These are phyloP conservation scores for Erebia ligea DNA, from an alignment of 2,888 invertebrate species.

Conservation along the genomic window DNA sequence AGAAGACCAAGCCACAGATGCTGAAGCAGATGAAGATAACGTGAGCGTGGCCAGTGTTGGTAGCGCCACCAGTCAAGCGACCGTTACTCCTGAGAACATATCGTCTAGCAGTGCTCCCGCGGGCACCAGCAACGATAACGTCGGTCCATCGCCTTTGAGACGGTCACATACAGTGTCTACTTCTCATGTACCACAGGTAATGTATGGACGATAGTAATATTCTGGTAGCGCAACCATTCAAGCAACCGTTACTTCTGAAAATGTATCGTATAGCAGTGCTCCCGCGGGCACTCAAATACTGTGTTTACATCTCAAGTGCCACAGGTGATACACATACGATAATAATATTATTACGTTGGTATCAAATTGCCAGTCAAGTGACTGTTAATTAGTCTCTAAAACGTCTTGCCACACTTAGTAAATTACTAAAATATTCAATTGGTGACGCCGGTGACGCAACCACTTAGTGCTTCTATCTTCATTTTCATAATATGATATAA, in stretches of 20 bases:
- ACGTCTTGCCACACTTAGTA: too few species aligned
- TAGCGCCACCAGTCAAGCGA: constrained; percentile 65
- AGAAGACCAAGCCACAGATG: constrained; percentile 47
- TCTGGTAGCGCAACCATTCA: constrained; percentile 61
- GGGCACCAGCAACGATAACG: constrained; percentile 39
- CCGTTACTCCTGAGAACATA: constrained; percentile 69
- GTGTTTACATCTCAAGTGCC: constrained; percentile 59
- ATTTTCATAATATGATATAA: too few species aligned
- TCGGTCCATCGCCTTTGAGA: constrained; percentile 62
- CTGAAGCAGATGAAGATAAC: constrained; percentile 57
- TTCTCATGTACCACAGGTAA: constrained; percentile 55
- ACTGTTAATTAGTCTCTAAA: too few species aligned
- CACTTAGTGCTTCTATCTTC: too few species aligned
- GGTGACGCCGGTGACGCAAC: too few species aligned
- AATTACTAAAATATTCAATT: too few species aligned
- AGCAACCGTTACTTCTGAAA: constrained; percentile 71
- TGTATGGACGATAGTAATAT: too few species aligned
- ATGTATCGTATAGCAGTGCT: constrained; percentile 68
- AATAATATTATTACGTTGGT: too few species aligned
- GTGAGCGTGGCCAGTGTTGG: constrained; percentile 59
- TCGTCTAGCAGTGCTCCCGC: constrained; percentile 71
- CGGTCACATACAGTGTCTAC: constrained; percentile 72
- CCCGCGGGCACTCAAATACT: constrained; percentile 67
- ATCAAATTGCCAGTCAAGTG: too few species aligned
- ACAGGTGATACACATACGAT: too few species aligned